A percentile compares a stretch with the other conserved stretches of the same genome.
Evolutionary conservation across 2,797 vertebrate genomes (phyloP).

Genomic region (Myotis planiceps): DNA sequence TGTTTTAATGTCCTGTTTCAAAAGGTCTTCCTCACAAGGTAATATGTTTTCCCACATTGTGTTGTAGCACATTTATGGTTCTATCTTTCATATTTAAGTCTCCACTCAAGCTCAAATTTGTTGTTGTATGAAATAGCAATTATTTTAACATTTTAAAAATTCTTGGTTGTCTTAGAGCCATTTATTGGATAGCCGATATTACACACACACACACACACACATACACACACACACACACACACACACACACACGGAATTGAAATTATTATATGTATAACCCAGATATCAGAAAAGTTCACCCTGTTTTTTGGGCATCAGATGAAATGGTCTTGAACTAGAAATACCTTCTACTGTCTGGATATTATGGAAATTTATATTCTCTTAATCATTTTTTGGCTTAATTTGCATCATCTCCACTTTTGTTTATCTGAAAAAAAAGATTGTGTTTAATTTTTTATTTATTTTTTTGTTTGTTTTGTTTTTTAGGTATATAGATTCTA

Average conservation of each 20-base stretch:
- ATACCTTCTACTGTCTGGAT: background rate
- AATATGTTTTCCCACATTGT: background rate
- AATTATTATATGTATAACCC: background rate
- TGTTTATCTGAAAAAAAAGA: background rate
- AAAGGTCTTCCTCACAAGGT: background rate
- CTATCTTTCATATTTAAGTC: background rate
- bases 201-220: too few species aligned
- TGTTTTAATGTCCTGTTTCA: background rate
- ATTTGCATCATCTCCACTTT: background rate
- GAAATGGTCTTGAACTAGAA: background rate
- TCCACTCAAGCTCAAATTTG: background rate
- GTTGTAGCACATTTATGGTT: background rate
- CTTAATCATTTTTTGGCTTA: background rate
- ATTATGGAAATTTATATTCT: background rate
- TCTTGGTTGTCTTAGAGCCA: background rate
- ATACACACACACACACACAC: too few species aligned
- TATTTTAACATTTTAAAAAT: background rate
- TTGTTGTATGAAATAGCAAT: background rate
- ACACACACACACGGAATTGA: background rate
- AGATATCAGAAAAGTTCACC: background rate
- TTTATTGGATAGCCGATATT: background rate
- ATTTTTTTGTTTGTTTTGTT: background rate
- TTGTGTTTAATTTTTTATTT: background rate
- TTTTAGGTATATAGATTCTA: background rate
- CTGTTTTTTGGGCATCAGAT: background rate